Conservation (phyloP, 92 coral and sea anemone species). For the Siderastrea radians region DNA sequence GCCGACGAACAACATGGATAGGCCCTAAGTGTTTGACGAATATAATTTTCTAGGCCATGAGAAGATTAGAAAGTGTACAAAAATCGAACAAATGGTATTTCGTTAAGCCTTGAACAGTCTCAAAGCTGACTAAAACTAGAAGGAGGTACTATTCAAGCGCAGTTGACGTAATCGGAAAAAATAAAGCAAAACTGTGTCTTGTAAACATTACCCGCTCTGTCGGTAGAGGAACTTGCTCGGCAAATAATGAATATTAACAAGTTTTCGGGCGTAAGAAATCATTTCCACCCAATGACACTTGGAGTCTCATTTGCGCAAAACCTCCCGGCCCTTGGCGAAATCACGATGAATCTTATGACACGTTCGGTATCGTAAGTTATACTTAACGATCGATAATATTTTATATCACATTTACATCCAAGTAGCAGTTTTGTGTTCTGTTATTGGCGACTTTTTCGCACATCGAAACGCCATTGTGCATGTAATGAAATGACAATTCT, state of each 20-base stretch:
- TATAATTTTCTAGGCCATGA: slow-evolving; percentile 53
- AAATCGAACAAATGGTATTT: slow-evolving; percentile 8
- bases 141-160: neutral
- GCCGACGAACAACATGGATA: slow-evolving; percentile 81
- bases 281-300: slow-evolving; percentile 11
- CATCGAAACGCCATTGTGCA: slow-evolving; percentile 49
- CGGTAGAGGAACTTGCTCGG: slow-evolving; percentile 73
- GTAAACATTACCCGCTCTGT: slow-evolving; percentile 63
- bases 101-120: slow-evolving; percentile 19
- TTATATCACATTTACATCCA: neutral
- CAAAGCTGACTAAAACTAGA: slow-evolving; percentile 14
- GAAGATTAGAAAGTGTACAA: slow-evolving; percentile 56
- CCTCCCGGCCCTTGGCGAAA: neutral
- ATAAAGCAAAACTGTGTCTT: slow-evolving; percentile 14
- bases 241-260: slow-evolving; percentile 83
- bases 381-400: neutral
- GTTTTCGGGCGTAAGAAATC: slow-evolving; percentile 2
- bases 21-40: slow-evolving; percentile 74
- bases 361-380: neutral
- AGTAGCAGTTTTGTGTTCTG: neutral
- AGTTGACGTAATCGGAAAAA: slow-evolving; percentile 38
- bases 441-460: slow-evolving; percentile 27
- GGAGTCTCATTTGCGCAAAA: neutral
- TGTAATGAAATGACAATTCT: slow-evolving; percentile 75
- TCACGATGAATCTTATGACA: neutral